Evolutionary conservation across 2,797 vertebrate genomes (phyloP), one percentile per base, ranked within the genome.

Genomic region (Hippopotamyrus pictus): DNA sequence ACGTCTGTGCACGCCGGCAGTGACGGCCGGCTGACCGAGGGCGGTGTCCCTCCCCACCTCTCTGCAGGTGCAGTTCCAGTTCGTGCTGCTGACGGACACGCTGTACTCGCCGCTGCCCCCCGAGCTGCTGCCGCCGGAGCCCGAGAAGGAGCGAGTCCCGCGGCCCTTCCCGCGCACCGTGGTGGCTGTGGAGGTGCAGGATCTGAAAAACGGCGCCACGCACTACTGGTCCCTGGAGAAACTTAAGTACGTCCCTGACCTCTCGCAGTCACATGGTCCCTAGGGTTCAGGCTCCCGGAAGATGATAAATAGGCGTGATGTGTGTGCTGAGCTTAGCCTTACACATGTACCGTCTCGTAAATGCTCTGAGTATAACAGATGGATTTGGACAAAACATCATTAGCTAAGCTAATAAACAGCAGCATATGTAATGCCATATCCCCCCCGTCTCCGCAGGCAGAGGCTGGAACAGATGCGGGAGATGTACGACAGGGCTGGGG

Each of bases 221-320:
- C 98, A 99, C 91, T 99, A 99, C 92, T 99, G 99, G 99, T 99
- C 98, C 92, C 93, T 99, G 84, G 98, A 99, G 88, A 99, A 99
- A 92, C 98, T 99, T 91, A 99, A 97, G 99, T 98, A 97, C 93
- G 95, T 88, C 19, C 33, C 59, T 29, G 9, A 65, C 59, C 8
- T 11, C 22, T 29, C 54, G 14, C 17, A 1, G 33, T n/a, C 29
- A 59, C 86, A 8, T 22, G 17, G 33, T 44, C 8, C 33, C 29
- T 33, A 14, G 25, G 29, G 11, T 14, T 33, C 25, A 7, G 83
- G 22, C 48, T 33, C 46, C 46, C 19, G 17, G 76, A 9, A 46
- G 41, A 9, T 41, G 19, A 82, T 82, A 82, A 82, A 41, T 22
- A 41, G 41, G 41, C 14, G 17, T n/a, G 6, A 82, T 44, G 37